A percentile compares a stretch with the other conserved stretches of the same genome.
phyloP scores from a whole-genome alignment of 1,140 invertebrate genomes.

The Drosophila watanabei region DNA sequence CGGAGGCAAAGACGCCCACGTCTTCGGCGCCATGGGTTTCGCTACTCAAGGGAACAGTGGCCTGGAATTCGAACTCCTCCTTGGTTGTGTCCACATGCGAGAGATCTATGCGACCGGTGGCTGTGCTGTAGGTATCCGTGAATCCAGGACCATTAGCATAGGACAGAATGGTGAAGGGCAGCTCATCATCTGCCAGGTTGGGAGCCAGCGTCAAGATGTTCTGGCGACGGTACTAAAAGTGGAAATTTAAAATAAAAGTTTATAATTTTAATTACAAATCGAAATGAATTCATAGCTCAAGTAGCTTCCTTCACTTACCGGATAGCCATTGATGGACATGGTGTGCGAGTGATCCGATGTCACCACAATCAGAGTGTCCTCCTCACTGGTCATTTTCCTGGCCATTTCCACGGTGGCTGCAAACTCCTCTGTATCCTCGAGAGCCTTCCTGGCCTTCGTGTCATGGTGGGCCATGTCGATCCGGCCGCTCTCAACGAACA shows the following conservation, averaged over 20 bases:
- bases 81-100: conserved; percentile 46
- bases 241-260: not conserved
- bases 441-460: conserved; percentile 90
- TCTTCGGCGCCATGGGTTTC: conserved; percentile 91
- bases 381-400: conserved; percentile 88
- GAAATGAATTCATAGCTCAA: not conserved
- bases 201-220: conserved; percentile 87
- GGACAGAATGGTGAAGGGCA: conserved; percentile 90
- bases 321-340: conserved; percentile 91
- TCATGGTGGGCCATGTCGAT: conserved; percentile 95
- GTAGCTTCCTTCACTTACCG: conserved; percentile 45
- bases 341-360: conserved; percentile 94
- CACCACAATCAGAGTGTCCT: conserved; percentile 92
- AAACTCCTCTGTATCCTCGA: conserved; percentile 92
- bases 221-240: conserved; percentile 86
- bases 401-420: conserved; percentile 91
- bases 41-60: conserved; percentile 86
- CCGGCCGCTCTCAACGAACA: conserved; percentile 95
- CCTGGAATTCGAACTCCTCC: conserved; percentile 83
- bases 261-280: not conserved
- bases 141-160: conserved; percentile 91
- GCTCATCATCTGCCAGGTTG: conserved; percentile 80
- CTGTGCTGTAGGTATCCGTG: conserved; percentile 58
- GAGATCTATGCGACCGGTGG: conserved; percentile 61
- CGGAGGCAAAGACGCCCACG: conserved; percentile 88